Percentiles rank a stretch among this genome's conserved stretches.
phyloP scores from a whole-genome alignment of 2,797 vertebrate species.

The Acanthurus leucopareius region DNA sequence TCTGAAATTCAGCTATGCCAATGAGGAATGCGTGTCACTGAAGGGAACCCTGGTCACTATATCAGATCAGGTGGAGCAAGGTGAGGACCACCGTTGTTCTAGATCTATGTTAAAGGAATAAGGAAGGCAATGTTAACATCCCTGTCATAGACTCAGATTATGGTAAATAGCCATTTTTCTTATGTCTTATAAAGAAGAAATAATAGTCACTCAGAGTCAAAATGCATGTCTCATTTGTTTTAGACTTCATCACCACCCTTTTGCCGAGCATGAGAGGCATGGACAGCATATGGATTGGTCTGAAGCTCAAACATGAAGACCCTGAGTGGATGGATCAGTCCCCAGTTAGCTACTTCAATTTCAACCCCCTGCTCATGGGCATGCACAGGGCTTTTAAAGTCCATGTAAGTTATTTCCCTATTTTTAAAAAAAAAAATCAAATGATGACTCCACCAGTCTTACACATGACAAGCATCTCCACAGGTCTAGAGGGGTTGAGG shows the following conservation, averaged over 20 bases:
- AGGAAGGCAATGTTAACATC: not conserved
- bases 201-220: not conserved
- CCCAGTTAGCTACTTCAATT: conserved; percentile 87
- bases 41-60: conserved; percentile 90
- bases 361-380: conserved; percentile 90
- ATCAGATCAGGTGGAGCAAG: conserved; percentile 93
- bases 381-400: conserved; percentile 82
- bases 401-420: conserved; percentile 84
- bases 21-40: conserved; percentile 84
- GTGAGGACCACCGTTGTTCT: conserved; percentile 72
- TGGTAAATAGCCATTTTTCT: not conserved
- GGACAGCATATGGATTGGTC: conserved; percentile 91
- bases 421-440: not conserved
- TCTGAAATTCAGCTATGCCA: conserved; percentile 83
- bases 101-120: not conserved
- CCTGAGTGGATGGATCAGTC: conserved; percentile 88
- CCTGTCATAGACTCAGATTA: not conserved
- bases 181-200: not conserved
- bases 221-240: conserved; percentile 3
- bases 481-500: not conserved
- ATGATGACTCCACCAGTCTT: not conserved
- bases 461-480: not conserved
- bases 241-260: conserved; percentile 94
- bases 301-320: conserved; percentile 79
- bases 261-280: conserved; percentile 76